Conservation (phyloP, 1,140 invertebrate species). For the Leptinotarsa texana region DNA sequence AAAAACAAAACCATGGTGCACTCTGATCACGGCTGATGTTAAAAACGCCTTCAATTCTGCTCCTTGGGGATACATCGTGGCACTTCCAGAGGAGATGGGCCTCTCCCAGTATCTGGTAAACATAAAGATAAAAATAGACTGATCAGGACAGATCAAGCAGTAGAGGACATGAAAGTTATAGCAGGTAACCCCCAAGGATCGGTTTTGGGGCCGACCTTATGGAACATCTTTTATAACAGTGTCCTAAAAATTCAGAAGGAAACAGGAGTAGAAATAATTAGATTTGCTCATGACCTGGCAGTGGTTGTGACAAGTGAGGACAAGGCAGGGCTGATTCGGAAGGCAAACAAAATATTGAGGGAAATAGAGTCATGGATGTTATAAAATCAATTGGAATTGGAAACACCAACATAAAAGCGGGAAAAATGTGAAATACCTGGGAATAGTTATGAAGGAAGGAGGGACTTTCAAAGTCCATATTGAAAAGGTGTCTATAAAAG, state of each 20-base stretch:
- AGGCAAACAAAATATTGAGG: neutral
- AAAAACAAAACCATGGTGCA: constrained; percentile 12
- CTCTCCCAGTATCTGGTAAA: neutral
- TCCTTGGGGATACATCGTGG: constrained; percentile 10
- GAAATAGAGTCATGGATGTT: neutral
- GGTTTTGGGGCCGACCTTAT: neutral
- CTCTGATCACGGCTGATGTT: constrained; percentile 19
- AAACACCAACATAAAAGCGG: constrained; percentile 12
- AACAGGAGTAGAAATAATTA: neutral
- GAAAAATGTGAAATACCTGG: constrained; percentile 36
- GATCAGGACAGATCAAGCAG: no score
- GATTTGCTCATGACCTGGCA: neutral
- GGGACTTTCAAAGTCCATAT: constrained; percentile 18
- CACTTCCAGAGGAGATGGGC: no score
- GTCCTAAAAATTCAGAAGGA: neutral
- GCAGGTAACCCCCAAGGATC: neutral
- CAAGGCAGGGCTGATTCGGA: neutral
- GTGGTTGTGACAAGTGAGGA: neutral
- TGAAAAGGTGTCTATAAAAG: neutral
- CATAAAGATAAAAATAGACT: neutral
- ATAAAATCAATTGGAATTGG: no score
- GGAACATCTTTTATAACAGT: neutral
- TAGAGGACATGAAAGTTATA: neutral
- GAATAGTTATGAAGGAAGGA: constrained; percentile 22
- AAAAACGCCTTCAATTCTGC: constrained; percentile 29